These are phyloP conservation scores for Leptopilina clavipes DNA, from an alignment of 1,140 invertebrate genomes.

Conservation along the genomic window DNA sequence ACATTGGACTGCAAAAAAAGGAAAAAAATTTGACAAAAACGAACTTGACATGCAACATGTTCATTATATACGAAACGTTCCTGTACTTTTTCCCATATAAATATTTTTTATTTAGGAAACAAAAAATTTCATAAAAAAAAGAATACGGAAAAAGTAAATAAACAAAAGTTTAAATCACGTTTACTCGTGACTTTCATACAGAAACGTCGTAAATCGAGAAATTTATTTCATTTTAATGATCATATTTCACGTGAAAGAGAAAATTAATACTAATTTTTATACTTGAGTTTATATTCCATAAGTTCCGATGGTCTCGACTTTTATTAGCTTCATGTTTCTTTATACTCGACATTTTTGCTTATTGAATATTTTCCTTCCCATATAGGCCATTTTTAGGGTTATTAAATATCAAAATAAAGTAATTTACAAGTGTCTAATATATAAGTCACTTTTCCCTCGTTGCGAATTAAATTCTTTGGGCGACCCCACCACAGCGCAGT, in stretches of 20 bases:
- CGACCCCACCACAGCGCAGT: background rate
- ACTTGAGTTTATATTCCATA: slow-evolving; percentile 12
- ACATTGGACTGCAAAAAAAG: slow-evolving; percentile 16
- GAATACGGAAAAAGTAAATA: too few species aligned
- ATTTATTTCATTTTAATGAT: slow-evolving; percentile 23
- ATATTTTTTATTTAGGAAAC: too few species aligned
- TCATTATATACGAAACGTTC: background rate
- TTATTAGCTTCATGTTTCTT: slow-evolving; percentile 21
- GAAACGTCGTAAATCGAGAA: background rate
- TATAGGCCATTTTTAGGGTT: background rate
- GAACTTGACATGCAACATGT: background rate
- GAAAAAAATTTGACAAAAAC: background rate
- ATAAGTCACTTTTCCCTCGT: slow-evolving; percentile 30
- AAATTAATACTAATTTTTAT: slow-evolving; percentile 25
- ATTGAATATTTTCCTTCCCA: background rate
- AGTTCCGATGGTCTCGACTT: background rate
- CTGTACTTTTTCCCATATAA: too few species aligned
- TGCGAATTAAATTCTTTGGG: slow-evolving; percentile 5
- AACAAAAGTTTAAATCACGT: too few species aligned
- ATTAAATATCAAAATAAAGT: slow-evolving; percentile 7
- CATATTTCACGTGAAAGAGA: background rate
- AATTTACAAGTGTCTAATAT: slow-evolving; percentile 29
- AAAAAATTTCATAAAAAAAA: too few species aligned
- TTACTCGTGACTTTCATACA: background rate
- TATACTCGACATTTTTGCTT: slow-evolving; percentile 7